Evolutionary conservation across 2,888 invertebrate genomes (phyloP).

Genomic region (Troilus luridus): DNA sequence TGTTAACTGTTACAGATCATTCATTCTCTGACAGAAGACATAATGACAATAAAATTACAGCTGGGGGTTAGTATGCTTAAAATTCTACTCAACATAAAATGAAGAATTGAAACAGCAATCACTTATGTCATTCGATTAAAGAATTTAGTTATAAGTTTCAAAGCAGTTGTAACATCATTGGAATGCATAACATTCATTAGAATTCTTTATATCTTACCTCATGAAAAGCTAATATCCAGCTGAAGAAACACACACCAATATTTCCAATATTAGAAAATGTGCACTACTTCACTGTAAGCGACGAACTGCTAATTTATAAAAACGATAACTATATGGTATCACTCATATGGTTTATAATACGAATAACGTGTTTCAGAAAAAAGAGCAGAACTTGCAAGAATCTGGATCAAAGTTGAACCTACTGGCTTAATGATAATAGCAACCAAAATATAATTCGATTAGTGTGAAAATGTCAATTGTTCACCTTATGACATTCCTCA

Average conservation of each 20-base stretch:
- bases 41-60: not conserved
- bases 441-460: conserved; percentile 37
- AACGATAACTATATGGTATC: not conserved
- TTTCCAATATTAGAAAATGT: conserved; percentile 46
- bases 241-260: conserved; percentile 49
- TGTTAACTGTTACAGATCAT: not conserved
- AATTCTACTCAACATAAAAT: not conserved
- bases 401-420: not conserved
- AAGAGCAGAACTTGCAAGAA: not conserved
- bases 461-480: conserved; percentile 43
- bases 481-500: conserved; percentile 61
- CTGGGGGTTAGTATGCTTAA: not conserved
- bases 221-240: conserved; percentile 49
- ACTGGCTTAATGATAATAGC: not conserved
- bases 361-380: conserved; percentile 26
- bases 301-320: not conserved
- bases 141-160: not conserved
- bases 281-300: conserved; percentile 38
- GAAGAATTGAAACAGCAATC: not conserved
- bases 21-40: not conserved
- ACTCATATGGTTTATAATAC: conserved; percentile 29
- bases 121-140: not conserved
- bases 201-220: conserved; percentile 29
- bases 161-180: not conserved
- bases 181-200: not conserved